Evolutionary conservation across 2,797 vertebrate species (phyloP).

Genomic region (Knipowitschia caucasica): DNA sequence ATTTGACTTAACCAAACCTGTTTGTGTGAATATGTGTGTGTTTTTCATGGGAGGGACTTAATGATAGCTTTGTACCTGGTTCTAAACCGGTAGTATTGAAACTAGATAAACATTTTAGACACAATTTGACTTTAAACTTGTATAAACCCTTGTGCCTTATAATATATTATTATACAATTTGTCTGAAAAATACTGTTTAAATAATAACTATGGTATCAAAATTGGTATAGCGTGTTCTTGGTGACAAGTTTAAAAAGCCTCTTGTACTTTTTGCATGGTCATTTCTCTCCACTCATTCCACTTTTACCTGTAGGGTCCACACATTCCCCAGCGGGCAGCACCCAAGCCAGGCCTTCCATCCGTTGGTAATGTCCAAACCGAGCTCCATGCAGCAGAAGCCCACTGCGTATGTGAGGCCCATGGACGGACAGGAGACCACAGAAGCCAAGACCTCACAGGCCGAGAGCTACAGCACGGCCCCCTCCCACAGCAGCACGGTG

Average conservation of each 20-base stretch:
- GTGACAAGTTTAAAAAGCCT: too few relatives aligned
- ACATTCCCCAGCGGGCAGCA: conserved; percentile 88
- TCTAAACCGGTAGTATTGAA: too few relatives aligned
- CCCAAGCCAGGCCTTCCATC: conserved; percentile 90
- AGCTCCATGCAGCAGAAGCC: conserved; percentile 96
- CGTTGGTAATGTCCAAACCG: conserved; percentile 94
- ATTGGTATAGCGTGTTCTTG: too few relatives aligned
- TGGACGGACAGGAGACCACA: conserved; percentile 96
- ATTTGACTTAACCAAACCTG: too few relatives aligned
- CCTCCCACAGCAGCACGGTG: conserved; percentile 83
- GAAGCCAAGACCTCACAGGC: conserved; percentile 90
- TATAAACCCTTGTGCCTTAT: too few relatives aligned
- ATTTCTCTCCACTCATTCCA: background rate
- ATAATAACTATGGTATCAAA: too few relatives aligned
- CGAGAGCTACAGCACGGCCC: conserved; percentile 84
- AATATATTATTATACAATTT: background rate
- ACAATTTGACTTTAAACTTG: too few relatives aligned
- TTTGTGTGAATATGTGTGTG: background rate
- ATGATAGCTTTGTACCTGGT: background rate
- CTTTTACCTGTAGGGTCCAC: conserved; percentile 73
- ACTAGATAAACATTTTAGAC: too few relatives aligned
- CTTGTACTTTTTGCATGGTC: too few relatives aligned
- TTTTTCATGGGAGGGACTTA: background rate
- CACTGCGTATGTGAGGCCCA: conserved; percentile 97
- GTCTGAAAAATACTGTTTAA: too few relatives aligned